phyloP scores from a whole-genome alignment of 2,113 vertebrate species.

The Hiodon alosoides region DNA sequence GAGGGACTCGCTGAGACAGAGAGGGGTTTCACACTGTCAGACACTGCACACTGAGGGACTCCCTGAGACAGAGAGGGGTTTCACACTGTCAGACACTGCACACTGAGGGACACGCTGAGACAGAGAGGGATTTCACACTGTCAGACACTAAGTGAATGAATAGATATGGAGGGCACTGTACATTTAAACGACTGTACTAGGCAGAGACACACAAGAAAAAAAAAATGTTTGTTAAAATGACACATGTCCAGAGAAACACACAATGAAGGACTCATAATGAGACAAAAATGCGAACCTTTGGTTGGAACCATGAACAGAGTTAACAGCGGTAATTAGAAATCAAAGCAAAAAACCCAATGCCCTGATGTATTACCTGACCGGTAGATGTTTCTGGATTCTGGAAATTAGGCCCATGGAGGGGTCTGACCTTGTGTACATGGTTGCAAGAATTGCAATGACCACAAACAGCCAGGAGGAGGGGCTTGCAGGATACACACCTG shows the following conservation, averaged over 20 bases:
- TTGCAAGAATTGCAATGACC: constrained; percentile 76
- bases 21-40: constrained; percentile 7
- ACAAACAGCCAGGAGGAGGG: constrained; percentile 87
- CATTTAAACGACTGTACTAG: background rate
- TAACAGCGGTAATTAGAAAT: background rate
- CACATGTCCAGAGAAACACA: background rate
- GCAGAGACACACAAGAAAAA: background rate
- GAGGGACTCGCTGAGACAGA: constrained; percentile 25
- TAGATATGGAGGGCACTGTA: background rate
- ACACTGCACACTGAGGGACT: constrained; percentile 5
- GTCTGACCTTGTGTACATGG: constrained; percentile 80
- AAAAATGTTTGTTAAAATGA: background rate
- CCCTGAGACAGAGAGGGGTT: constrained; percentile 31
- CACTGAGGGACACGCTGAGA: constrained; percentile 22
- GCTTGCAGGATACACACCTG: constrained; percentile 78
- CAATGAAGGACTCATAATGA: background rate
- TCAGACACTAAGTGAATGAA: background rate
- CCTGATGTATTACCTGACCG: constrained; percentile 63
- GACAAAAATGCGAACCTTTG: too few species aligned
- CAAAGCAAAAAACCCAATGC: background rate
- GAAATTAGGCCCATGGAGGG: constrained; percentile 85
- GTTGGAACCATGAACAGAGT: too few species aligned
- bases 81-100: background rate
- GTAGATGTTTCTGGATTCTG: constrained; percentile 82
- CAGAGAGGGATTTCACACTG: background rate